phyloP scores from a whole-genome alignment of 1,140 invertebrate species.

The Manduca sexta region DNA sequence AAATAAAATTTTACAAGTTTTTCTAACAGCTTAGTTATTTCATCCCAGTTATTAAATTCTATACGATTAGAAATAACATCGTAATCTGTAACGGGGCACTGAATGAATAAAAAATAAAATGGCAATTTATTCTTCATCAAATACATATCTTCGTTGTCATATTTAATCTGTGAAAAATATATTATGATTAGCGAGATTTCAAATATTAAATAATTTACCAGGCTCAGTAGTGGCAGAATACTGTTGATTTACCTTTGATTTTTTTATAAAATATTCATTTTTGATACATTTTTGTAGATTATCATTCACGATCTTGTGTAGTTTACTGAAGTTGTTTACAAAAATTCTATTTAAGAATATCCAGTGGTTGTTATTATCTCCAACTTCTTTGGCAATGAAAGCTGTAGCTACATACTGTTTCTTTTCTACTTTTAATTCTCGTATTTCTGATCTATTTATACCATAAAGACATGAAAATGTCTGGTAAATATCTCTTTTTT shows the following conservation, averaged over 20 bases:
- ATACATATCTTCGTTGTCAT: too few relatives aligned
- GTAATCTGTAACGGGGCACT: slow-evolving; percentile 74
- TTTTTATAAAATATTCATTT: slow-evolving; percentile 13
- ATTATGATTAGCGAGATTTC: too few relatives aligned
- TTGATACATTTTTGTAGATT: slow-evolving; percentile 31
- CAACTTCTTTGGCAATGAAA: slow-evolving; percentile 69
- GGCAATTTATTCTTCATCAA: slow-evolving; percentile 53
- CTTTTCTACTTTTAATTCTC: slow-evolving; percentile 68
- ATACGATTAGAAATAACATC: slow-evolving; percentile 73
- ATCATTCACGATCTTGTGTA: slow-evolving; percentile 72
- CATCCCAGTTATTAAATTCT: slow-evolving; percentile 77
- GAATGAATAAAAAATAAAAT: slow-evolving; percentile 76
- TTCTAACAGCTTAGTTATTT: slow-evolving; percentile 71
- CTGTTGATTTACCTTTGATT: slow-evolving; percentile 29
- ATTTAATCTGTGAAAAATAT: neutral
- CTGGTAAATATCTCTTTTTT: slow-evolving; percentile 68
- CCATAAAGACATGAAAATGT: slow-evolving; percentile 72
- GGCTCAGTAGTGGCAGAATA: neutral
- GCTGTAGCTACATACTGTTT: slow-evolving; percentile 72
- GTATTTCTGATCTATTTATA: slow-evolving; percentile 55
- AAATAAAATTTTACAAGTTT: slow-evolving; percentile 65
- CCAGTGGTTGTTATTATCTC: slow-evolving; percentile 72
- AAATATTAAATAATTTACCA: neutral
- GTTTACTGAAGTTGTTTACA: slow-evolving; percentile 69
- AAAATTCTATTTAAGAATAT: slow-evolving; percentile 78